phyloP scores from a whole-genome alignment of 2,113 vertebrate genomes.

The Ictalurus furcatus region DNA sequence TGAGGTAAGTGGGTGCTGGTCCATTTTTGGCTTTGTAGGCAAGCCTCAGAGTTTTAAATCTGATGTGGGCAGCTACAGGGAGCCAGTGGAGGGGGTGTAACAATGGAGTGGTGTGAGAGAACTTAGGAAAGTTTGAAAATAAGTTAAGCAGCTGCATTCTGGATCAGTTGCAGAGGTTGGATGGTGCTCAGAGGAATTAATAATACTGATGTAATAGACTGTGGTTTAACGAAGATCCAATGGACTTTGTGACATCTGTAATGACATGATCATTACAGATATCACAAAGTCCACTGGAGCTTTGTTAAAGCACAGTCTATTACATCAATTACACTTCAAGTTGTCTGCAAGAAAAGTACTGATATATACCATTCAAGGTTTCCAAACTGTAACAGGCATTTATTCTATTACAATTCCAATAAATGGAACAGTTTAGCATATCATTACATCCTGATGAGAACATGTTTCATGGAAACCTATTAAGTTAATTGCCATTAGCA shows the following conservation, averaged over 20 bases:
- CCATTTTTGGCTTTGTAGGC: too few relatives aligned
- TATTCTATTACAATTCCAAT: not conserved
- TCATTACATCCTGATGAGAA: not conserved
- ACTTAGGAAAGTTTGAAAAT: too few relatives aligned
- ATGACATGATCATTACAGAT: not conserved
- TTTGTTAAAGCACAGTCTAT: not conserved
- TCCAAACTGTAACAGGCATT: not conserved
- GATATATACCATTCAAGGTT: not conserved
- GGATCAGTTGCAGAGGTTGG: too few relatives aligned
- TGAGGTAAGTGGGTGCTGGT: too few relatives aligned
- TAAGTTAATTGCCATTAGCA: not conserved
- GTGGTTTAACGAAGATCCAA: not conserved
- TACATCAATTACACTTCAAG: not conserved
- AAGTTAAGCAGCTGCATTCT: too few relatives aligned
- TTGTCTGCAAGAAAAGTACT: not conserved
- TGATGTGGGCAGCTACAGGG: too few relatives aligned
- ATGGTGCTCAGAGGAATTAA: too few relatives aligned
- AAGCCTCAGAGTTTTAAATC: too few relatives aligned
- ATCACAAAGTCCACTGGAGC: not conserved
- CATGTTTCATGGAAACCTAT: not conserved
- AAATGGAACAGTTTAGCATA: not conserved
- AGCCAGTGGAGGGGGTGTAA: too few relatives aligned
- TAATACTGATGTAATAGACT: not conserved
- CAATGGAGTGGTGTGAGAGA: too few relatives aligned
- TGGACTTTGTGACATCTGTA: too few relatives aligned